phyloP scores from a whole-genome alignment of 2,113 vertebrate species.

The Lophotis ruficrista region DNA sequence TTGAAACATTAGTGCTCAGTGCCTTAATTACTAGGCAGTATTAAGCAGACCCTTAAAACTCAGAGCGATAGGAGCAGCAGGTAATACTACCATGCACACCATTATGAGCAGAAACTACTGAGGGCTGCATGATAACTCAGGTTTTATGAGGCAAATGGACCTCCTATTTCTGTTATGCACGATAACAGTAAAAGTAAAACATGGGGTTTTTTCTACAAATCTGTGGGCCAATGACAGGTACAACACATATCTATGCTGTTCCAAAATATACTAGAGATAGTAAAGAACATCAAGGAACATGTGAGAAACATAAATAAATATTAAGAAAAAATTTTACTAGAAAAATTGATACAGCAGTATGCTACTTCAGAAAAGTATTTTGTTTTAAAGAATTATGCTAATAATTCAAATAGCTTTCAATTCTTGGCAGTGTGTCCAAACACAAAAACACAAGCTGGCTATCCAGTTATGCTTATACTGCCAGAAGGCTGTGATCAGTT shows the following conservation, averaged over 20 bases:
- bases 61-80: neutral
- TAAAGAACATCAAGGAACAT: neutral
- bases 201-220: neutral
- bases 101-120: neutral
- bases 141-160: neutral
- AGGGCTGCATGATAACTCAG: neutral
- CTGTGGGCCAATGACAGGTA: rapidly evolving
- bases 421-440: neutral
- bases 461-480: neutral
- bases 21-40: neutral
- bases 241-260: rapidly evolving
- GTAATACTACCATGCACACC: neutral
- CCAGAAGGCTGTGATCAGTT: neutral
- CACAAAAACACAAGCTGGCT: neutral
- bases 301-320: neutral
- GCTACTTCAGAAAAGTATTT: neutral
- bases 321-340: neutral
- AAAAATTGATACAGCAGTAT: neutral
- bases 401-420: neutral
- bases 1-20: neutral
- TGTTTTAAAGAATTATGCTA: neutral
- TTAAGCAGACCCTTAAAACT: neutral
- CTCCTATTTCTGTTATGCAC: neutral
- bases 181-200: neutral
- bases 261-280: neutral